phyloP scores from a whole-genome alignment of 37 sponge, comb jelly and placozoan species.

The Dysidea cf. avara region DNA sequence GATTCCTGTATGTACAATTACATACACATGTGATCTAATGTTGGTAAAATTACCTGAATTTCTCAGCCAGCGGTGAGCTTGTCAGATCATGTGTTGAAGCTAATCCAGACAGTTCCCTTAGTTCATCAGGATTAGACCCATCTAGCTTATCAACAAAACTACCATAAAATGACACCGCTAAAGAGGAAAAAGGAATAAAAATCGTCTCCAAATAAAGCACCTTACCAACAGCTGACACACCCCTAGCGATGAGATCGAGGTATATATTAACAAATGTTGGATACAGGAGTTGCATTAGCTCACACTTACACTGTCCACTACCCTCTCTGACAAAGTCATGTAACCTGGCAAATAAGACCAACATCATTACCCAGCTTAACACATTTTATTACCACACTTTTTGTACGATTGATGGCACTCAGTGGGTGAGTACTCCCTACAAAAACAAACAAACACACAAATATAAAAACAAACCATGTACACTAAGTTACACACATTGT shows the following conservation, averaged over 20 bases:
- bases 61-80: constrained; percentile 32
- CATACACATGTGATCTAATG: background rate
- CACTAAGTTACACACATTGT: too few relatives aligned
- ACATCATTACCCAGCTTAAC: too few relatives aligned
- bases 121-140: constrained; percentile 13
- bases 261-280: constrained; percentile 57
- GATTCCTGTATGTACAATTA: constrained; percentile 37
- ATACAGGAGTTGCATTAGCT: constrained; percentile 34
- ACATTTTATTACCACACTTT: too few relatives aligned
- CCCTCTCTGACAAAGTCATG: constrained; percentile 15
- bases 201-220: background rate
- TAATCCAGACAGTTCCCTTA: constrained; percentile 37
- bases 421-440: too few relatives aligned
- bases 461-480: too few relatives aligned
- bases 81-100: constrained; percentile 20
- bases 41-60: constrained; percentile 42
- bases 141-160: background rate
- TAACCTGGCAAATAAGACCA: too few relatives aligned
- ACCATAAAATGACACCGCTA: constrained; percentile 27
- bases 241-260: constrained; percentile 33
- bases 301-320: constrained; percentile 16
- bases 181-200: too few relatives aligned
- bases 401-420: too few relatives aligned
- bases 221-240: constrained; percentile 33
- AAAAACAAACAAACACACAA: too few relatives aligned